Evolutionary conservation across 53 echinoderm and acorn worm species (phyloP).

Genomic region (Temnopleurus reevesii): DNA sequence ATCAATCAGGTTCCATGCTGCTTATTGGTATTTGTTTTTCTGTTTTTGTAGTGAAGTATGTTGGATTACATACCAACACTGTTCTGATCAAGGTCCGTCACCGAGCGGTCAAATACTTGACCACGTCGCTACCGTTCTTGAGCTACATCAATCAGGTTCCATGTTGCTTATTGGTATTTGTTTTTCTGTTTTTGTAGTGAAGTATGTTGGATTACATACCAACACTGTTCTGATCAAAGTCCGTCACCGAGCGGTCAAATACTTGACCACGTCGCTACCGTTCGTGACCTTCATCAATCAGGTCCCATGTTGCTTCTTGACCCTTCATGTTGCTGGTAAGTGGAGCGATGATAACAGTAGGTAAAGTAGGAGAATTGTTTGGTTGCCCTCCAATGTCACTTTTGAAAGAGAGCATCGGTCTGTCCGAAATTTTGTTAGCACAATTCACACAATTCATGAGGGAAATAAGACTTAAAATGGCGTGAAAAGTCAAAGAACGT

Average conservation of each 20-base stretch:
- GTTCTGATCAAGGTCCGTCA: constrained; percentile 78
- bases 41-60: constrained; percentile 75
- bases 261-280: constrained; percentile 71
- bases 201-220: constrained; percentile 70
- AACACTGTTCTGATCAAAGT: constrained; percentile 75
- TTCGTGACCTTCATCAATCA: constrained; percentile 70
- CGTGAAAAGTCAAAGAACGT: too few relatives aligned
- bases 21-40: constrained; percentile 48
- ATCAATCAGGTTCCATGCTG: constrained; percentile 37
- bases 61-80: constrained; percentile 64
- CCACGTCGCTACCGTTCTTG: constrained; percentile 79
- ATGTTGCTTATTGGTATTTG: constrained; percentile 36
- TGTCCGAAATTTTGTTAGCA: too few relatives aligned
- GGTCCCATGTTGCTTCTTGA: constrained; percentile 24
- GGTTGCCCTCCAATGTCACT: too few relatives aligned
- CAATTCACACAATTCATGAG: too few relatives aligned
- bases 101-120: constrained; percentile 67
- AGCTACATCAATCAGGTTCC: constrained; percentile 50
- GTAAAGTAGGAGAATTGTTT: too few relatives aligned
- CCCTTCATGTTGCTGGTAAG: constrained; percentile 45
- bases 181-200: constrained; percentile 68
- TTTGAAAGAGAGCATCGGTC: too few relatives aligned
- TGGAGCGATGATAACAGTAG: too few relatives aligned
- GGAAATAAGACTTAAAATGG: too few relatives aligned
- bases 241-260: constrained; percentile 68